These are phyloP conservation scores for Rutpela maculata DNA, from an alignment of 2,888 invertebrate species.

Conservation along the genomic window DNA sequence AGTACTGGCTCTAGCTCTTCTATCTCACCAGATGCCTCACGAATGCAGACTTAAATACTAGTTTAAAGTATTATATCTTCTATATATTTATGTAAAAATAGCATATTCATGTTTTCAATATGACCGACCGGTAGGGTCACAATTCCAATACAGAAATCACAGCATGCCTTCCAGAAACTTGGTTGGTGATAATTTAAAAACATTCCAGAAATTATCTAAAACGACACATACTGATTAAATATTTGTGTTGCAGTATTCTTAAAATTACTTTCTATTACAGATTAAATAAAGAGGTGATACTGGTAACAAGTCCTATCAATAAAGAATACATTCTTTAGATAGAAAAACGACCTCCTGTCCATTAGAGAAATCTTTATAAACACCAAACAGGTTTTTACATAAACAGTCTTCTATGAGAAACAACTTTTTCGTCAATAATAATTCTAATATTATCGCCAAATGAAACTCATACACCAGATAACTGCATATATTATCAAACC, in stretches of 20 bases:
- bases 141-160: no score
- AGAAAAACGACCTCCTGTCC: slow-evolving; percentile 53
- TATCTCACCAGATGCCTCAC: no score
- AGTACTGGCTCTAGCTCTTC: no score
- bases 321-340: slow-evolving; percentile 52
- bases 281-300: slow-evolving; percentile 39
- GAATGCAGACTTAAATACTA: no score
- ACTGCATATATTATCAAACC: slow-evolving; percentile 6
- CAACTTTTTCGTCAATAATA: slow-evolving; percentile 30
- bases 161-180: no score
- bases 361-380: slow-evolving; percentile 54
- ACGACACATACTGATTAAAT: not conserved
- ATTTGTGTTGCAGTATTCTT: not conserved
- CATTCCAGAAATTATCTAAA: not conserved
- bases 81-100: no score
- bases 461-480: slow-evolving; percentile 21
- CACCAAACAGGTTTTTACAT: slow-evolving; percentile 52
- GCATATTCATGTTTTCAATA: no score
- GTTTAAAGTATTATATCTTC: no score
- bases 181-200: no score
- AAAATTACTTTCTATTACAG: slow-evolving; percentile 37
- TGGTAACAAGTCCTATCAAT: slow-evolving; percentile 51
- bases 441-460: slow-evolving; percentile 19
- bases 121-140: no score
- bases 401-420: slow-evolving; percentile 37